phyloP scores from a whole-genome alignment of 2,888 invertebrate genomes.

The Homarus gammarus region DNA sequence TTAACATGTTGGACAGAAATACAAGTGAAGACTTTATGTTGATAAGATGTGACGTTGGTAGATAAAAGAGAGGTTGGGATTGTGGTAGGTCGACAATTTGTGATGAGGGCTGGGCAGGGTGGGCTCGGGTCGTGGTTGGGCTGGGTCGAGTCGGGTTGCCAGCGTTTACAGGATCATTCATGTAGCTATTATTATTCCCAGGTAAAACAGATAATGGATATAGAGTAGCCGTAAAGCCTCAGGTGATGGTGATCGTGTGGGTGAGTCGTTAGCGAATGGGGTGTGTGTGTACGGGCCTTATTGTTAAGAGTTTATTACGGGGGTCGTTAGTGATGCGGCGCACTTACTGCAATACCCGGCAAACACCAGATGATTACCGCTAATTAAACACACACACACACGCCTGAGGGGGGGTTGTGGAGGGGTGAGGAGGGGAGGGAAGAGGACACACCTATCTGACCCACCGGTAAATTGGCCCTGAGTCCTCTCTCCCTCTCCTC shows the following conservation, averaged over 20 bases:
- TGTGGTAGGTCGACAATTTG: no score
- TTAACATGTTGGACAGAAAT: no score
- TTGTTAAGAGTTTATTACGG: slow-evolving; percentile 28
- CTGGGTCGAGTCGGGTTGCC: no score
- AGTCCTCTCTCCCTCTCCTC: no score
- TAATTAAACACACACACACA: slow-evolving; percentile 14
- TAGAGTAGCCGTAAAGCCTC: slow-evolving; percentile 4
- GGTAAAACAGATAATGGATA: slow-evolving; percentile 29
- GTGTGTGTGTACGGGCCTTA: slow-evolving; percentile 22
- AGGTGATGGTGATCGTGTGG: slow-evolving; percentile 1
- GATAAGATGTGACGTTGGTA: no score
- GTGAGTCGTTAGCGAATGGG: slow-evolving; percentile 25
- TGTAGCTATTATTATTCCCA: slow-evolving; percentile 2
- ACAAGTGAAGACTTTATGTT: no score
- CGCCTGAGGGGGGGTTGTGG: no score
- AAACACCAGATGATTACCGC: slow-evolving; percentile 12
- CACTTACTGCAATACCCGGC: slow-evolving; percentile 19
- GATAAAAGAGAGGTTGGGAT: no score
- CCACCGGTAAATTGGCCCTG: no score
- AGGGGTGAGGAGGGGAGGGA: no score
- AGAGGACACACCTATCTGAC: no score
- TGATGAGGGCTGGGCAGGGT: no score
- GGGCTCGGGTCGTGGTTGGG: neutral
- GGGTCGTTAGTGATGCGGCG: slow-evolving; percentile 17
- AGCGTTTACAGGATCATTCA: neutral